Conservation (phyloP, 1,140 invertebrate species). For the Lepidurus packardi region DNA sequence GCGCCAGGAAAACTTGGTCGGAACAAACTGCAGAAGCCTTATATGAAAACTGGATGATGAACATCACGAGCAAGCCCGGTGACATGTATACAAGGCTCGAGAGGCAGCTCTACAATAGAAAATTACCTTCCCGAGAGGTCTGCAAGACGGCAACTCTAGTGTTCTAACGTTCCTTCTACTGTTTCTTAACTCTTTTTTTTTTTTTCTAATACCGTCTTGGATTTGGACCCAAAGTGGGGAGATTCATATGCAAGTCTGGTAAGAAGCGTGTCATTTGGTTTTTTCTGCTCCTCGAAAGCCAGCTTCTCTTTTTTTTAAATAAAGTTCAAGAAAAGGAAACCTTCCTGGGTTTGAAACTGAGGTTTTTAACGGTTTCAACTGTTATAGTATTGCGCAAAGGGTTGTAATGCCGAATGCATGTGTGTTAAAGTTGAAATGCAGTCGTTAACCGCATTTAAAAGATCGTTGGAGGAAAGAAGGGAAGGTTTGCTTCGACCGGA, state of each 20-base stretch:
- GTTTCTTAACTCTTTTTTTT: too few species aligned
- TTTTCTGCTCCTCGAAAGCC: too few species aligned
- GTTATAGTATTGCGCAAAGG: not conserved
- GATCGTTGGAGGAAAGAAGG: not conserved
- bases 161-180: too few species aligned
- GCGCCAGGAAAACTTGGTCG: not conserved
- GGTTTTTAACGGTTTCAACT: too few species aligned
- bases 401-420: not conserved
- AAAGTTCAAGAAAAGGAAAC: too few species aligned
- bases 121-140: not conserved
- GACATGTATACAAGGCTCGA: conserved; percentile 7
- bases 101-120: not conserved
- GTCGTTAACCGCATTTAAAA: not conserved
- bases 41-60: not conserved
- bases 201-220: not conserved
- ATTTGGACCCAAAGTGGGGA: not conserved
- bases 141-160: too few species aligned
- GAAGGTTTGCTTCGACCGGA: not conserved
- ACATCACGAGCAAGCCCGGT: not conserved
- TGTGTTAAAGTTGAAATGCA: not conserved
- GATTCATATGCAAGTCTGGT: conserved; percentile 19
- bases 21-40: conserved; percentile 6
- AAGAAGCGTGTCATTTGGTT: not conserved
- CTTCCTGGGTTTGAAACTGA: too few species aligned
- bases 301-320: too few species aligned